Percentiles rank a stretch among this genome's conserved stretches.
These are phyloP conservation scores for Takifugu rubripes DNA, from an alignment of 2,797 vertebrate species.

Conservation along the genomic window DNA sequence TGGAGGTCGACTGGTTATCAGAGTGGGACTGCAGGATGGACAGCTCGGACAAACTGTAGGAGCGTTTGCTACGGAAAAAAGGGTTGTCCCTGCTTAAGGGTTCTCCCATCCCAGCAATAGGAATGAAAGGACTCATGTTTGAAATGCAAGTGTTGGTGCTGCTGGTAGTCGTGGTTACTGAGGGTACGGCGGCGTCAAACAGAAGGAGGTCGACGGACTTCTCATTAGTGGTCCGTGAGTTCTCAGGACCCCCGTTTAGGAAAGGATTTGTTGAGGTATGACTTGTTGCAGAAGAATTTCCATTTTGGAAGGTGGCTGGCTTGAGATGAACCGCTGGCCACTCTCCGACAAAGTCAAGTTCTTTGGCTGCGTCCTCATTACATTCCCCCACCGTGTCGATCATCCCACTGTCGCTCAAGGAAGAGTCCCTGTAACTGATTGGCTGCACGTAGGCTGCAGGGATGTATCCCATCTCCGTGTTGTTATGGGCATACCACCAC, in stretches of 20 bases:
- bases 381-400: conserved; percentile 86
- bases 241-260: conserved; percentile 72
- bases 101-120: conserved; percentile 42
- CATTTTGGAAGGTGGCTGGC: conserved; percentile 68
- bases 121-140: conserved; percentile 64
- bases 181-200: conserved; percentile 75
- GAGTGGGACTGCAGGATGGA: conserved; percentile 89
- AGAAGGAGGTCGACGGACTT: conserved; percentile 81
- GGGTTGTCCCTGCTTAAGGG: conserved; percentile 83
- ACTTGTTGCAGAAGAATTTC: conserved; percentile 85
- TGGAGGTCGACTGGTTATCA: conserved; percentile 57
- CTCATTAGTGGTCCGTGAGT: conserved; percentile 64
- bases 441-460: conserved; percentile 92
- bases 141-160: conserved; percentile 64
- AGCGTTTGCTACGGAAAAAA: conserved; percentile 94
- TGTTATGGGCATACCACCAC: conserved; percentile 99
- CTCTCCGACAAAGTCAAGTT: conserved; percentile 85
- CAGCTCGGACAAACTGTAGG: conserved; percentile 93
- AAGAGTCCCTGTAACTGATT: conserved; percentile 81
- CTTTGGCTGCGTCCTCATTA: conserved; percentile 82
- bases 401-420: conserved; percentile 90
- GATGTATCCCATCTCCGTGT: conserved; percentile 97
- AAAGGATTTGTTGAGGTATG: conserved; percentile 88
- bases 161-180: conserved; percentile 54
- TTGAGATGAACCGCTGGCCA: conserved; percentile 74